Conservation (phyloP, 2,888 invertebrate species). For the Cosmorhoe ocellata region DNA sequence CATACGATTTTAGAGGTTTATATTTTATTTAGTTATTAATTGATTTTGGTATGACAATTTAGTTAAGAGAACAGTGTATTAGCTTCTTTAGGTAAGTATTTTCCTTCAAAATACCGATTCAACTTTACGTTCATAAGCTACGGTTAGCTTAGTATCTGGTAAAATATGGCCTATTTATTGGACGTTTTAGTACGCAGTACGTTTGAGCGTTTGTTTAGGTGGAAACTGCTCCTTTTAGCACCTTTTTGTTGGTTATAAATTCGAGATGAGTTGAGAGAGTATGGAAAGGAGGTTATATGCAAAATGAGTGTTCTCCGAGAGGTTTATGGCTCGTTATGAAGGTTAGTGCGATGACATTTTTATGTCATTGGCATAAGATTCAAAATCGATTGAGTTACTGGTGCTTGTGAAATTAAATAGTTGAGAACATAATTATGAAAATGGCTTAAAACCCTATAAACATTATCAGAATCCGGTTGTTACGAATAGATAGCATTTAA, state of each 20-base stretch:
- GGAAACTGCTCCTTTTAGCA: constrained; percentile 9
- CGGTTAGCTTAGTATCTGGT: constrained; percentile 21
- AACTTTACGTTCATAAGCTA: constrained; percentile 20
- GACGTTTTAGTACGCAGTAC: constrained; percentile 22
- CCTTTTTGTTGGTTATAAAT: constrained; percentile 11
- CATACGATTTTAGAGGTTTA: no score
- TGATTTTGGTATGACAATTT: no score
- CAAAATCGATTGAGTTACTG: no score
- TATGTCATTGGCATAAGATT: no score
- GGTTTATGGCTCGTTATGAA: no score
- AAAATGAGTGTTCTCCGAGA: neutral
- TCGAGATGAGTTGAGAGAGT: neutral
- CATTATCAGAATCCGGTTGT: no score
- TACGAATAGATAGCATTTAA: no score
- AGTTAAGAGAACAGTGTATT: neutral
- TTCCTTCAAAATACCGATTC: constrained; percentile 16
- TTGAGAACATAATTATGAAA: no score
- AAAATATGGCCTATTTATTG: constrained; percentile 28
- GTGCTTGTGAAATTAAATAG: no score
- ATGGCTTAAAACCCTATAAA: no score
- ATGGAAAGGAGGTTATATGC: neutral
- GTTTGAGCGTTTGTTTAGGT: constrained; percentile 18
- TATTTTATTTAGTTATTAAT: no score
- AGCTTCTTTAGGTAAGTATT: neutral
- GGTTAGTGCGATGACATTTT: no score